Base-by-base conservation (phyloP, 2,888 invertebrate species). In the Corbicula japonica region DNA sequence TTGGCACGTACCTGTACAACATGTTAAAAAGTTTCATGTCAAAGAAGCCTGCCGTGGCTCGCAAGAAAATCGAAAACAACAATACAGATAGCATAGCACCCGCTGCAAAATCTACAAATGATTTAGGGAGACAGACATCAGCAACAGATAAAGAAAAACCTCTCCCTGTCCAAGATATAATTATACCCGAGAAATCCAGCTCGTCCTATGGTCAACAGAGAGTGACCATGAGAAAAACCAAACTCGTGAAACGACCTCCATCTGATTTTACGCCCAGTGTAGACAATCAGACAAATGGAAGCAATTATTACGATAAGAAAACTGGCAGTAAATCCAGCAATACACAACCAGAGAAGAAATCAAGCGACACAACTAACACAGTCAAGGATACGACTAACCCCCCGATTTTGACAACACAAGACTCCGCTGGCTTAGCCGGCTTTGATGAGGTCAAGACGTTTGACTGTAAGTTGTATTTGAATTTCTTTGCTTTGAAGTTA, bases 171-270 rank as follows among this genome's bases (percentile, higher is more conserved):
- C 83, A 80, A 30, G 86, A 88, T 30, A 65, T 71, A 30, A 66
- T 81, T 32, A 71, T 76, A 41, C 68, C 87, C 12, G 89, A 89
- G 85, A 89, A 89, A 88, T 87, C 88, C 84, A 83, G 74, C 44
- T 56, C 81, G 8, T 58, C 65, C 28, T 81, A 85, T n/a, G 56
- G 61, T 38, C 85, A 86, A 35, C 87, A 85, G 58, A 85, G 76
- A 54, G 28, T 63, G 54, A 73, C 77, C 28, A 61, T 80, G 60
- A 86, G 84, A 76, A 86, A 83, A 78, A 56, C 83, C 26, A 89
- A 87, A 80, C 80, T 85, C 69, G 83, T 85, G 66, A 87, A 82
- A 76, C 82, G 86, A 60, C 52, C 72, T 12, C 66, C 61, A 34
- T 41, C 65, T 12, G 84, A 84, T 56, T 35, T 61, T 35, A 76